Base-by-base conservation (phyloP, 2,113 vertebrate species). In the Diphyllodes magnificus region DNA sequence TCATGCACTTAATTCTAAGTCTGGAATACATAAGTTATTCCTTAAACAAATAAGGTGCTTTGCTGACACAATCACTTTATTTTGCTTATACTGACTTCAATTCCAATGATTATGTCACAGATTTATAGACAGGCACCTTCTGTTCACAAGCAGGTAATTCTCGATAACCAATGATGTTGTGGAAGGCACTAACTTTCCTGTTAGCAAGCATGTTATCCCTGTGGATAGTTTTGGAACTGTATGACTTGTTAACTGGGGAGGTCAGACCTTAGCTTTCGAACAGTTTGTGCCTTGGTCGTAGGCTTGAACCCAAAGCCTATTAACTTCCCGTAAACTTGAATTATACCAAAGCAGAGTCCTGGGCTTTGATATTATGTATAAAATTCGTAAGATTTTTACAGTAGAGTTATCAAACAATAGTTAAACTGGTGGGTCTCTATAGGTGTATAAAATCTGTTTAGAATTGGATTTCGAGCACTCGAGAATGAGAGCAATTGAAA, bases 101-200 rank as follows among this genome's bases (percentile, higher is more conserved):
- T 86, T 57, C n/a, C 68, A 65, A 5, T 63, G 11, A 2, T 71
- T 69, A 57, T 13, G 8, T 80, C 25, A 76, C 30, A 81, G 45
- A 14, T 73, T 93, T 80, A 45, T 39, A 35, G 12, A 37, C 13
- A 65, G 18, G 10, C 11, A 40, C 3, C 16, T 72, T 71, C 25
- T 70, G 21, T 50, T 71, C 56, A 71, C 22, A 51, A 63, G 22
- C 44, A 66, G 39, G 24, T 70, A 75, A 56, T 50, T 50, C 51
- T 50, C 0, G 0, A 53, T 44, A 81, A 49, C 4, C 3, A 2
- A 0, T 21, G 13, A 45, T 24, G 1, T 12, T 44, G 18, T 28
- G 11, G 20, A 81, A 82, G 53, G 18, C 31, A 45, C 8, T 31
- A 47, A 49, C 31, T 76, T 82, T 54, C 28, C 53, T 31, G 8